Evolutionary conservation across 2,113 vertebrate species (phyloP), one percentile per base, ranked within the genome.

Genomic region (Suncus etruscus): DNA sequence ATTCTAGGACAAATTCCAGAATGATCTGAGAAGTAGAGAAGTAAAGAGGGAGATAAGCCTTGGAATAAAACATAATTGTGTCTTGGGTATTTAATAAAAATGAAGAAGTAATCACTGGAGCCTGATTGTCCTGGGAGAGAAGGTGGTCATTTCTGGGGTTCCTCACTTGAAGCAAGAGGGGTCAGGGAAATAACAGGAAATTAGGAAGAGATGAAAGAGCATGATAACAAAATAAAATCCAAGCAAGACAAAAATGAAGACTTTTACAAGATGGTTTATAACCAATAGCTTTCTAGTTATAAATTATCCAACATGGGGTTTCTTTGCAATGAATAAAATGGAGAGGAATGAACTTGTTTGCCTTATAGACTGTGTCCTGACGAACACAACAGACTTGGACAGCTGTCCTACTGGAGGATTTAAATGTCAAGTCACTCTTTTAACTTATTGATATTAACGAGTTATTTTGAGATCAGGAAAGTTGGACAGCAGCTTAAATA

Each of bases 1-100:
- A 95, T 31, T 78, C 78, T 90, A 91, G 73, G 91, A 85, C 63
- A 61, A 90, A 72, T 87, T 93, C 50, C 91, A 96, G 90, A 84
- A 51, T 27, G 86, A 96, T 61, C 78, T 83, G 84, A 87, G 89
- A 76, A 69, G 61, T 65, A 72, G 47, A 27, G 90, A 68, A 58
- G 54, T 51, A 24, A 3, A 32, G 14, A 31, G 77, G 58, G 66
- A 0, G 3, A 10, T 11, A 87, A 89, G 83, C 93, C 66, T 84
- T 29, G 8, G 74, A 70, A 76, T 45, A 86, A 90, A 90, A 93
- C 61, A 0, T 31, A 18, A 12, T 3, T 48, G n/a, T 48, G 68
- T 77, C n/a, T 27, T 8, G 8, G 65, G 70, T 63, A 73, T 48
- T 92, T 61, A 74, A 61, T 61, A 14, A 73, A 83, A 76, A 58